Conservation (phyloP, 2,888 invertebrate genomes). For the Oasisia sp. region DNA sequence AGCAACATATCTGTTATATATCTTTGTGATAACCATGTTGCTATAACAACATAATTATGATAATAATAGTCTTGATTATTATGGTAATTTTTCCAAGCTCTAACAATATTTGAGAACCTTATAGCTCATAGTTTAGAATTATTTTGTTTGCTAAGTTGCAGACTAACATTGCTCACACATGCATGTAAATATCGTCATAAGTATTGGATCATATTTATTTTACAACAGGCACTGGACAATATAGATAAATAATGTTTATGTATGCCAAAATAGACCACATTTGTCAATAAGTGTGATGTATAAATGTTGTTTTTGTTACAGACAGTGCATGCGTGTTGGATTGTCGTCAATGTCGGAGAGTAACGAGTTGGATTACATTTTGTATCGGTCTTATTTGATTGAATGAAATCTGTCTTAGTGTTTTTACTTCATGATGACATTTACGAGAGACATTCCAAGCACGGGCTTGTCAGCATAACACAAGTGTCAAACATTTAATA, state of each 20-base stretch:
- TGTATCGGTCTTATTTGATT: not conserved
- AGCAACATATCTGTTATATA: not conserved
- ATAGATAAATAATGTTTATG: no score
- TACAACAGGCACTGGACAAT: no score
- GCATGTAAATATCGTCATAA: not conserved
- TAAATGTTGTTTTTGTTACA: not conserved
- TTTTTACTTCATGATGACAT: not conserved
- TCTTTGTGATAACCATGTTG: not conserved
- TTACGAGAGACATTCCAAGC: not conserved
- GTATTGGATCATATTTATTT: no score
- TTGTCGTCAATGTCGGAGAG: not conserved
- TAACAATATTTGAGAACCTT: not conserved
- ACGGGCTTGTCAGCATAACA: not conserved
- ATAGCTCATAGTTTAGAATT: not conserved
- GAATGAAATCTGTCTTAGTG: not conserved
- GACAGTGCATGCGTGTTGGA: not conserved
- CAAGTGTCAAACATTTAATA: not conserved
- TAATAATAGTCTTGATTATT: not conserved
- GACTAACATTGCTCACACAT: not conserved
- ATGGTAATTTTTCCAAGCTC: not conserved
- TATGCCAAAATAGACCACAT: not conserved
- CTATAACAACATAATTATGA: not conserved
- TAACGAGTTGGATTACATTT: not conserved
- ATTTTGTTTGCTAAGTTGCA: not conserved
- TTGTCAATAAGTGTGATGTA: not conserved